phyloP scores from a whole-genome alignment of 2,888 invertebrate genomes.

The Ariolimax columbianus region DNA sequence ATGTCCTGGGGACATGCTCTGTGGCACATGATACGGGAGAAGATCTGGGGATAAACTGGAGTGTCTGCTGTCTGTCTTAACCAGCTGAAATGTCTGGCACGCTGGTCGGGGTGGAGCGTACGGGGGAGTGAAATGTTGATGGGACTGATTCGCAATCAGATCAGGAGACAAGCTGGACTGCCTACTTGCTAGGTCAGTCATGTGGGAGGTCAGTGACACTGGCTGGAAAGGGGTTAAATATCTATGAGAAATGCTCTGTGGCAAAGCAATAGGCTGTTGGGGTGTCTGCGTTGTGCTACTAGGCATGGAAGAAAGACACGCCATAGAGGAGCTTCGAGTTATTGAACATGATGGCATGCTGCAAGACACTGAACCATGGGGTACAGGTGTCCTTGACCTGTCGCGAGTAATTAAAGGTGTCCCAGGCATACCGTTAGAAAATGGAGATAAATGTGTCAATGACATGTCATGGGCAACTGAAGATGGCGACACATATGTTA shows the following conservation, averaged over 20 bases:
- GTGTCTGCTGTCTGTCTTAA: no score
- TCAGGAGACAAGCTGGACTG: not conserved
- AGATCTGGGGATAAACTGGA: no score
- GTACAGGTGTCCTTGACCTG: not conserved
- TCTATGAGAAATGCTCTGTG: not conserved
- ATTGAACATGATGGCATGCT: not conserved
- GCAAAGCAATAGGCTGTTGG: no score
- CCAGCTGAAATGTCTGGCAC: no score
- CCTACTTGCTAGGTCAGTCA: not conserved
- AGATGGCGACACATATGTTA: not conserved
- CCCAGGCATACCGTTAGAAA: no score
- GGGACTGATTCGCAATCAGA: not conserved
- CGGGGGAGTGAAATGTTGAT: not conserved
- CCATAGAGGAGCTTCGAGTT: not conserved
- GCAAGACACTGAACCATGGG: not conserved
- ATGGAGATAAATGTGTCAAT: not conserved
- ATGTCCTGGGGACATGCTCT: no score
- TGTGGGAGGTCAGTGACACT: no score
- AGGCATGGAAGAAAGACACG: not conserved
- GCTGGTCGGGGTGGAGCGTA: no score
- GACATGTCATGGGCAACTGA: no score
- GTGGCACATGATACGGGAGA: no score
- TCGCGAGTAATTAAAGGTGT: no score
- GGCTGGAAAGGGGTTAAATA: not conserved
- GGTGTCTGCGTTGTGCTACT: no score